Evolutionary conservation across 2,113 vertebrate species (phyloP), one percentile per base, ranked within the genome.

Genomic region (Dasypus novemcinctus): DNA sequence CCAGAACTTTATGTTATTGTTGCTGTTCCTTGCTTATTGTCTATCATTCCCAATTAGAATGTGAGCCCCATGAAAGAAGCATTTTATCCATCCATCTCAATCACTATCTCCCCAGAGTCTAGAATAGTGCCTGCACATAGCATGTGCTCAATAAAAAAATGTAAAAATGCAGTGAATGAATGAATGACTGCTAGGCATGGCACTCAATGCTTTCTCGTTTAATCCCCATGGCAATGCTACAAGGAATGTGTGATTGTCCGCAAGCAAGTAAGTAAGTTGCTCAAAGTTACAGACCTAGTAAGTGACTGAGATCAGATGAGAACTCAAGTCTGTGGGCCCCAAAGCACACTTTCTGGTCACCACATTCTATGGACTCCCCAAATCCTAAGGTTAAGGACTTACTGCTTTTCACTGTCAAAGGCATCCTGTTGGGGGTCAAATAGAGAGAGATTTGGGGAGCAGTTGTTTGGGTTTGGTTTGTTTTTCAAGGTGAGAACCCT

Each of bases 201-300:
- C 11, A 2, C 72, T 38, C 21, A 64, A 11, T 14, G 2, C 33
- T 5, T 72, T 7, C 54, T 78, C 27, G 29, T 4, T 7, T 4
- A 31, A 33, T 13, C 64, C 31, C 75, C 49, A 7, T 4, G 27
- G 49, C 75, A 31, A 4, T 5, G 15, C 27, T 33, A 2, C 15
- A 4, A 3, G 41, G n/a, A 1, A 0, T 4, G 14, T 4, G 68
- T 8, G 33, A 12, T 5, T 15, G 3, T 8, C 27, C 52, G 66
- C 66, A 17, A n/a, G 18, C 1, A 0, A 29, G 18, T 12, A 7
- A 38, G 36, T 17, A 10, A 31, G 4, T 25, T n/a, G 43, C n/a
- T 69, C 49, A 18, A 25, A 11, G 63, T n/a, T 2, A 11, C 29
- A 52, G 12, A 17, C 81, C 29, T 9, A 6, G 2, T 21, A 4